Base-by-base conservation (phyloP, 2,113 vertebrate genomes). In the Notechis scutatus region DNA sequence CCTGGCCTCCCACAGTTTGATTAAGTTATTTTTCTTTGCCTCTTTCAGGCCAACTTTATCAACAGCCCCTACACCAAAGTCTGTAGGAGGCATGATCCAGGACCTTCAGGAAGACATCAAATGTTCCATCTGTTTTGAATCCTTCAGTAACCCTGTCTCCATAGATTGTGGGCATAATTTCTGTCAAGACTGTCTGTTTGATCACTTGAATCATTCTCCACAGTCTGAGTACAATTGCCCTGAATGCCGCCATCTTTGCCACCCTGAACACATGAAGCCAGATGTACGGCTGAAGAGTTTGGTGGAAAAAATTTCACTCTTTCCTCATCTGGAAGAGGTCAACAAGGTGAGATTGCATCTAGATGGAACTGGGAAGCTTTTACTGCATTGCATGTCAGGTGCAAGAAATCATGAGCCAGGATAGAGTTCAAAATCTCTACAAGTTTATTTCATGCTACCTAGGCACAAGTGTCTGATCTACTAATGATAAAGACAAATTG, bases 121-220 rank as follows among this genome's bases (percentile, higher is more conserved):
- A 29, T 98, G 97, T 92, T 93, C 96, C 52, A 95, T 97, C 93
- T 97, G 97, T 85, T 94, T 95, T 93, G 96, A 97, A 50, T 45
- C 96, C 52, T 97, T 94, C 15, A 88, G 64, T 0, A 96, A 97
- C 81, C 97, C 97, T 1, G 94, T 97, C 85, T 96, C 97, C 0
- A 94, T 97, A 88, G 96, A 97, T 52, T 97, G 97, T 0, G 97
- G 95, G 50, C 97, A 97, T 3, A 97, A 97, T 94, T 97, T 97
- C 94, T 97, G 97, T 59, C 4, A 91, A 0, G 91, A 74, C 11
- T 97, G 97, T 93, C 95, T 97, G 81, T 93, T 94, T 24, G 89
- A 92, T 0, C 95, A 97, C 88, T 96, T 97, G 94, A 94, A 74
- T 8, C n/a, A 91, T 15, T 93, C 90, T 0, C 94, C 94, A 29